Percentiles rank a stretch among this genome's conserved stretches.
Conservation (phyloP, 2,888 invertebrate species). For the Eristalinus aeneus region DNA sequence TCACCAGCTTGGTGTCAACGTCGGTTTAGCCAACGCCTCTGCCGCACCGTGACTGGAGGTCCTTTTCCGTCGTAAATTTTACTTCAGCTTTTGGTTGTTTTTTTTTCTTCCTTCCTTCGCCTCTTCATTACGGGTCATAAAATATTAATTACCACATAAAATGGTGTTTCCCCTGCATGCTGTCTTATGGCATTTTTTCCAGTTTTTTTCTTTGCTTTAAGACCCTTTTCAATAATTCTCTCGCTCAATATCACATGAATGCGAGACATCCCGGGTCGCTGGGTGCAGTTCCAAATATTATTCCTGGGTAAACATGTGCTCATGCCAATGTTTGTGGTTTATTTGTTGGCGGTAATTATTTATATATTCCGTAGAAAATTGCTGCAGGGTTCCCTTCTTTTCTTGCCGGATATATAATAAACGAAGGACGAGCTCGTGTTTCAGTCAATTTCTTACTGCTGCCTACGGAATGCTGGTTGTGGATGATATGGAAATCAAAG, state of each 20-base stretch:
- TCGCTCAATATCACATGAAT: constrained; percentile 29
- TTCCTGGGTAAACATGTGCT: constrained; percentile 39
- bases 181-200: constrained; percentile 2
- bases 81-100: constrained; percentile 32
- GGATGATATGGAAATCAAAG: background rate
- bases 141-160: constrained; percentile 64
- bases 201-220: constrained; percentile 19
- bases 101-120: background rate
- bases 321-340: constrained; percentile 16
- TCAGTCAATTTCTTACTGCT: background rate
- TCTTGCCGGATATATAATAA: background rate
- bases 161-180: constrained; percentile 35
- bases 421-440: background rate
- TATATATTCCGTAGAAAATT: constrained; percentile 10
- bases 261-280: background rate
- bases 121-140: constrained; percentile 61
- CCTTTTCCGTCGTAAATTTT: constrained; percentile 47
- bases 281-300: constrained; percentile 40
- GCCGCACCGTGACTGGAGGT: background rate
- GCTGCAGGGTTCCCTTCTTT: background rate
- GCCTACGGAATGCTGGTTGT: background rate
- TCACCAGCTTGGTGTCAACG: background rate
- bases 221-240: constrained; percentile 55
- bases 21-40: background rate
- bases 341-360: constrained; percentile 36